Base-by-base conservation (phyloP, 2,113 vertebrate genomes). In the Fregata magnificens region DNA sequence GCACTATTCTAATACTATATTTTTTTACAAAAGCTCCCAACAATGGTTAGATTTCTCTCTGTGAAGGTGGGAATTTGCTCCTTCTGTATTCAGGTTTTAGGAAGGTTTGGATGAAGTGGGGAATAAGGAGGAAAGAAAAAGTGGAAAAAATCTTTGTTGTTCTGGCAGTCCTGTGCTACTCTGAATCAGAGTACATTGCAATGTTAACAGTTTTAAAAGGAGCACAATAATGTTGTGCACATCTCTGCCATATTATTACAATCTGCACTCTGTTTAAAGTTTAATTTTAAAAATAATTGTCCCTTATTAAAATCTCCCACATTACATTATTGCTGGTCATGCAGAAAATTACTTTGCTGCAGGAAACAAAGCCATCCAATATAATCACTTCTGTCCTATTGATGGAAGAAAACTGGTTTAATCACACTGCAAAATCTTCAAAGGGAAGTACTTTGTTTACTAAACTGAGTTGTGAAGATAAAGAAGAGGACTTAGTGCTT, bases 261-360 rank as follows among this genome's bases (percentile, higher is more conserved):
- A 93, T 92, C 87, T 98, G 80, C 67, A 93, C 81, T 96, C 80
- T 97, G 80, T 94, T 98, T 98, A 98, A 98, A 93, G 77, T 98
- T 98, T 97, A 98, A 98, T 97, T 98, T 97, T 93, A 81, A 98
- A 98, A 98, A 97, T 98, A 98, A 98, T 98, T 98, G 86, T 88
- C 82, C 86, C 86, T 96, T 97, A 98, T 98, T 98, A 98, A 98
- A 98, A 96, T 96, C 73, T 92, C 93, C 93, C 86, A 95, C 77
- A 96, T 97, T 97, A 96, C 45, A 94, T 97, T 98, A 97, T 91
- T 98, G 74, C 92, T 97, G 93, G 95, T 97, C 97, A 98, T 98
- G 98, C 97, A 97, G 97, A 98, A 98, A 98, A 98, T 98, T 98
- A 95, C 95, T 98, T 98, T 98, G 93, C 96, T 97, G 82, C 89